phyloP scores from a whole-genome alignment of 2,888 invertebrate species.

The Philaethria dido region DNA sequence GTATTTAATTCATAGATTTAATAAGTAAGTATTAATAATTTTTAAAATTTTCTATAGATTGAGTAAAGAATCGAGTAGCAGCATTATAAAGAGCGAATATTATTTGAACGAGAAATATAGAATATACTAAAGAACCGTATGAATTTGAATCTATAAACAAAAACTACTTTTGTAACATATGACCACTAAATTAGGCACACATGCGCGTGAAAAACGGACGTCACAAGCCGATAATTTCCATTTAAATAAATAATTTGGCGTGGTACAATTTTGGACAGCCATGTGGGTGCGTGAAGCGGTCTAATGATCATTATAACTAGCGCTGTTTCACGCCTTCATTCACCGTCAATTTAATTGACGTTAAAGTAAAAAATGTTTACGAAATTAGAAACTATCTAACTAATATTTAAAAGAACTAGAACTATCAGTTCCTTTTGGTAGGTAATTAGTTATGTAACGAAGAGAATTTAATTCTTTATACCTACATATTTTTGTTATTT shows the following conservation, averaged over 20 bases:
- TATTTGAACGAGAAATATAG: too few species aligned
- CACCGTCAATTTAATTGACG: constrained; percentile 38
- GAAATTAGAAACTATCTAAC: background rate
- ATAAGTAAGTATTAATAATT: too few species aligned
- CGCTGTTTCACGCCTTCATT: constrained; percentile 77
- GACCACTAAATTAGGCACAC: constrained; percentile 65
- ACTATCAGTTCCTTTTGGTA: too few species aligned
- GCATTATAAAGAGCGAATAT: background rate
- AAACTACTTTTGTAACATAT: constrained; percentile 60
- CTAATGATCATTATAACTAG: constrained; percentile 76
- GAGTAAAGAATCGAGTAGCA: background rate
- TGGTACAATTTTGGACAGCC: constrained; percentile 72
- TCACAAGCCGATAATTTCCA: constrained; percentile 71
- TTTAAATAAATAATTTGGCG: constrained; percentile 82
- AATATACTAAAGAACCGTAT: constrained; percentile 56
- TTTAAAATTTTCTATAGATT: too few species aligned
- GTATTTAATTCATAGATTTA: too few species aligned
- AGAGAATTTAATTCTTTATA: too few species aligned
- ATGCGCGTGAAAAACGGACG: constrained; percentile 64
- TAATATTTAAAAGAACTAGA: background rate
- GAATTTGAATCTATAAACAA: constrained; percentile 57
- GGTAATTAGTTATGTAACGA: too few species aligned
- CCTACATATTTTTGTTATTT: background rate
- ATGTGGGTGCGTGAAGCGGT: constrained; percentile 70
- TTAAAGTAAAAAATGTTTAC: constrained; percentile 5